A percentile compares a stretch with the other conserved stretches of the same genome.
These are phyloP conservation scores for Mungos mungo DNA, from an alignment of 2,113 vertebrate species.

Conservation along the genomic window DNA sequence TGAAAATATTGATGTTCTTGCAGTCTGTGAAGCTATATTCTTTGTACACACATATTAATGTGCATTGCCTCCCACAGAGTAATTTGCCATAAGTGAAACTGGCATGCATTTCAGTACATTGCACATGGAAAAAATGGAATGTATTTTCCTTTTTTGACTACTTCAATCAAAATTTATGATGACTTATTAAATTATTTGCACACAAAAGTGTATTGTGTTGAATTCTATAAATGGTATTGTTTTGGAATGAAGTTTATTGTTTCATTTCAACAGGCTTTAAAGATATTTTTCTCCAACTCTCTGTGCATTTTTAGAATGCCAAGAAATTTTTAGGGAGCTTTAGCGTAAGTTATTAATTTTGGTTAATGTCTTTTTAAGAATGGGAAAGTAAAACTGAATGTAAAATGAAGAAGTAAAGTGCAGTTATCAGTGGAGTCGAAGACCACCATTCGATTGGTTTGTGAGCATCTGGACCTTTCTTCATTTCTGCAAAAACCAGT, in stretches of 20 bases:
- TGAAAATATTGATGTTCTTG: conserved; percentile 41
- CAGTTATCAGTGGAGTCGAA: background rate
- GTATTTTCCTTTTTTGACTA: background rate
- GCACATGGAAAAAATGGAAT: background rate
- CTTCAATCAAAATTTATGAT: conserved; percentile 5
- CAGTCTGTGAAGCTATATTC: background rate
- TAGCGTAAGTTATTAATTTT: conserved; percentile 40
- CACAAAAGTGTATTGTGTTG: background rate
- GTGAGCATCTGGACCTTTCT: background rate
- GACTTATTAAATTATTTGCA: conserved; percentile 29
- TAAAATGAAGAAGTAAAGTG: background rate
- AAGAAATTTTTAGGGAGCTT: background rate
- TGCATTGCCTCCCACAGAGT: background rate
- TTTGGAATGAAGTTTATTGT: background rate
- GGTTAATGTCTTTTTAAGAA: background rate
- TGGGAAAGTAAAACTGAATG: background rate
- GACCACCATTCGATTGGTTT: background rate
- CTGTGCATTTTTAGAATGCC: conserved; percentile 13
- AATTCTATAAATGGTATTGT: background rate
- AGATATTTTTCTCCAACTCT: background rate
- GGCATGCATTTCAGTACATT: background rate
- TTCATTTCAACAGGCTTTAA: background rate
- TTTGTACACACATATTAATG: background rate
- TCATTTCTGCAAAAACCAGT: background rate
- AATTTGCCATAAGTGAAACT: background rate